Conservation (phyloP, 2,113 vertebrate species). For the Hippopotamus amphibius region DNA sequence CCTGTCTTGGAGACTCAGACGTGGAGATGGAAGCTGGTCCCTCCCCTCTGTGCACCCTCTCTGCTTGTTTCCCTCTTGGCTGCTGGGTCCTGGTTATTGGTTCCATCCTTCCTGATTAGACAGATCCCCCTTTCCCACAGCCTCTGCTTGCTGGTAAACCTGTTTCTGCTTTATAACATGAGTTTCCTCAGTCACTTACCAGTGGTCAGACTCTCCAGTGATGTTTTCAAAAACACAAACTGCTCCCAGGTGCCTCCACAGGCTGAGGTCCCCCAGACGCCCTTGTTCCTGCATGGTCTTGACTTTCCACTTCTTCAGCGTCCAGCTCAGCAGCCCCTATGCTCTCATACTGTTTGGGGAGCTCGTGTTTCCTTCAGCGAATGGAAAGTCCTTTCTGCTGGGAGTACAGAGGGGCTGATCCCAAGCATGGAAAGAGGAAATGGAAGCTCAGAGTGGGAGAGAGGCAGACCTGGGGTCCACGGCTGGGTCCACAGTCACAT, state of each 20-base stretch:
- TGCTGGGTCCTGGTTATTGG: too few species aligned
- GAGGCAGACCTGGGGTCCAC: too few species aligned
- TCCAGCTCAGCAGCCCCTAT: not conserved
- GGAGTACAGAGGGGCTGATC: not conserved
- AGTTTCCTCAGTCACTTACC: slow-evolving; percentile 62
- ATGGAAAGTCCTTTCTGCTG: not conserved
- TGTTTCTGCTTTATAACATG: slow-evolving; percentile 55
- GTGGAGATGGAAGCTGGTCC: too few species aligned
- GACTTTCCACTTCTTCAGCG: slow-evolving; percentile 41
- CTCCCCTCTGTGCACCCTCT: too few species aligned
- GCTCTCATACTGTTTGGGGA: not conserved
- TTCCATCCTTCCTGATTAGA: not conserved
- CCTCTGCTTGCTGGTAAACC: slow-evolving; percentile 44
- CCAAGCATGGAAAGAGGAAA: not conserved
- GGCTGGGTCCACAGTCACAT: too few species aligned
- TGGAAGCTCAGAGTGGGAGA: too few species aligned
- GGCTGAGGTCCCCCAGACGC: not conserved
- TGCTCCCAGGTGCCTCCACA: not conserved
- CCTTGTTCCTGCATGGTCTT: slow-evolving; percentile 2
- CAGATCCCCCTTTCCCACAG: not conserved
- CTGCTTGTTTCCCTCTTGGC: too few species aligned
- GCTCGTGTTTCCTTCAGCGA: not conserved
- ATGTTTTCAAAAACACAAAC: not conserved
- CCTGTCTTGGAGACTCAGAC: too few species aligned
- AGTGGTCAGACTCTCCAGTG: slow-evolving; percentile 10